These are phyloP conservation scores for Tyrannus savana DNA, from an alignment of 2,113 vertebrate genomes.

Conservation along the genomic window DNA sequence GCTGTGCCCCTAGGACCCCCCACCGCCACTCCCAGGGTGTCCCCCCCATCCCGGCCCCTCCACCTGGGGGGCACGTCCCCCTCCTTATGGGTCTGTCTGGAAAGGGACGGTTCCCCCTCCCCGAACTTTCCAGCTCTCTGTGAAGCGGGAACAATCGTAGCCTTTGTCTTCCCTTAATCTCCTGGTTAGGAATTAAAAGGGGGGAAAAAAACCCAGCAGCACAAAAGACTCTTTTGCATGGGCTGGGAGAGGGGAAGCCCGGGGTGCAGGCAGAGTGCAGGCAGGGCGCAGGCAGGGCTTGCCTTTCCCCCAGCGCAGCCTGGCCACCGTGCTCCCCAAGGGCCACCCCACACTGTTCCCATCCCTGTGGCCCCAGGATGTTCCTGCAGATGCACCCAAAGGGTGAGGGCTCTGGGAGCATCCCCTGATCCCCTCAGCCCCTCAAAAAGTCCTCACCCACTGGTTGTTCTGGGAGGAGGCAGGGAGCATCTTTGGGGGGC, in stretches of 20 bases:
- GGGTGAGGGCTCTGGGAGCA: not conserved
- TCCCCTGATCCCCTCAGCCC: no score
- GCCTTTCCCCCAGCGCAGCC: not conserved
- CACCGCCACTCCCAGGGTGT: not conserved
- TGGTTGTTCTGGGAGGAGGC: not conserved
- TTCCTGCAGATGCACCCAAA: rapidly evolving
- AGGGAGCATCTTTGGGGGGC: not conserved
- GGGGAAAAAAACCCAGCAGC: slow-evolving; percentile 25
- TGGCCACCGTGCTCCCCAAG: not conserved
- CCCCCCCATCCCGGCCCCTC: not conserved
- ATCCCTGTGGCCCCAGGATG: not conserved
- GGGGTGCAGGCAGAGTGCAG: not conserved
- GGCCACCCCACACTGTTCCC: not conserved
- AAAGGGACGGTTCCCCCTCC: slow-evolving; percentile 16
- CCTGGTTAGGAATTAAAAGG: slow-evolving; percentile 67
- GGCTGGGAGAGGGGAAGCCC: not conserved
- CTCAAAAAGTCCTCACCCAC: not conserved
- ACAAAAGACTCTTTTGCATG: slow-evolving; percentile 56
- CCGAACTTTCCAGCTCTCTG: slow-evolving; percentile 52
- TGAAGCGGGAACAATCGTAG: slow-evolving; percentile 58
- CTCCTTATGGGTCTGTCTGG: slow-evolving; percentile 18
- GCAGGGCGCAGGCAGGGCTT: not conserved
- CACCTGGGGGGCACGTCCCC: not conserved
- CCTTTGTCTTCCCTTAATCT: slow-evolving; percentile 68
- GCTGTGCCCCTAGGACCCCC: not conserved